Base-by-base conservation (phyloP, 1,140 invertebrate species). In the Eciton burchellii region DNA sequence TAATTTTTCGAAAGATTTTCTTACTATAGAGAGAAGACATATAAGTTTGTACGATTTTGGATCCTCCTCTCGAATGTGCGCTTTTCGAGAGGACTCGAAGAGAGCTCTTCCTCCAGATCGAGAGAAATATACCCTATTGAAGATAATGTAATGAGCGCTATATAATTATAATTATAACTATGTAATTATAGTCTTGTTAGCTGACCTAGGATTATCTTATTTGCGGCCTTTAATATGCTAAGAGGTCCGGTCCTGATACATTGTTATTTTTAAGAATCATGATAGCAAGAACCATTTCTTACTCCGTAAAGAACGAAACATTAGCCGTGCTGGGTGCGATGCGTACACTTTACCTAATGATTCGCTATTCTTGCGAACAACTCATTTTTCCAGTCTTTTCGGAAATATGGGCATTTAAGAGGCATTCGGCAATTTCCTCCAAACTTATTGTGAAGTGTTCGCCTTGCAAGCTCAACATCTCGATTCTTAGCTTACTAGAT, bases 401-500 rank as follows among this genome's bases (percentile, higher is more conserved):
- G 0, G 79, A 66, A 14, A 71, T 19, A 21, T 62, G 66, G 12
- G 57, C 54, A 19, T 72, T 16, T 1, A 71, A 59, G 21, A 81
- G 24, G 24, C 16, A n/a, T 14, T 35, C 47, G 41, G 65, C 65
- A 57, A 56, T 62, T 82, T 62, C 47, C 16, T 11, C 11, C 66
- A 54, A 26, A 43, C 9, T 3, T 6, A 35, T 35, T 2, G 35
- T 35, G 35, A 6, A 35, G 35, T 35, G 2, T 35, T 35, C 35
- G 35, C 6, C 35, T 35, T 35, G 35, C 35, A 35, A 35, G 35
- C 35, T 35, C 35, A 35, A 35, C 2, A 35, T 35, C 35, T 6
- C 35, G 2, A 35, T 3, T 0, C 3, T n/a, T 21, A 59, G 14
- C 29, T 21, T 1, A 41, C 63, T 45, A 59, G 70, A 52, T 29